Evolutionary conservation across 2,113 vertebrate species (phyloP), one percentile per base, ranked within the genome.

Genomic region (Cinclus mexicanus): DNA sequence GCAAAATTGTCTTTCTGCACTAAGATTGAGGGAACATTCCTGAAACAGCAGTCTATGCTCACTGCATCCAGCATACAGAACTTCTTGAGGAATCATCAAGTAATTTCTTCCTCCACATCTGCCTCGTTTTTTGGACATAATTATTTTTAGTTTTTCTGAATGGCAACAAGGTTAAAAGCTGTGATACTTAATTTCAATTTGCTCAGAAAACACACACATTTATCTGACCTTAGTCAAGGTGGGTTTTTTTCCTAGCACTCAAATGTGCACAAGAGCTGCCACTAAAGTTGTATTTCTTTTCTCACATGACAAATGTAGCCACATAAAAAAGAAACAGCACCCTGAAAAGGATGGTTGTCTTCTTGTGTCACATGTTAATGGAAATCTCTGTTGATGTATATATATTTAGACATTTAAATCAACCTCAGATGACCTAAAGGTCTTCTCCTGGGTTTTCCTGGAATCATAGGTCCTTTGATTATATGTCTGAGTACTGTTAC

Each of bases 181-280:
- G 64, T 5, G 29, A 67, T 15, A 42, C 7, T 46, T 46, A 31
- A 41, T 11, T 75, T 61, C 18, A n/a, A 52, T 84, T 85, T 74
- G 9, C 17, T 90, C 49, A 60, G 22, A 39, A 71, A 82, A 47
- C 17, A 71, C 10, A 41, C 2, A 6, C 3, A 2, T 70, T 56
- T 52, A 25, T 50, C n/a, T 76, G 46, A 72, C 17, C 9, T 76
- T 17, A 55, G 44, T 60, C 14, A 70, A 50, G 21, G 42, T 13
- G 2, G 5, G 0, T 0, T 11, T 56, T 53, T 49, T 46, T 22
- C 5, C 8, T 31, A 41, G 7, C 29, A 26, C 22, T 90, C 22
- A 76, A 65, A 74, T 22, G 11, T 39, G 24, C 10, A 2, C 37
- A 9, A 39, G 10, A 52, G 5, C 21, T 91, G 9, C 7, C 28